Evolutionary conservation across 2,888 invertebrate species (phyloP).

Genomic region (Apoda limacodes): DNA sequence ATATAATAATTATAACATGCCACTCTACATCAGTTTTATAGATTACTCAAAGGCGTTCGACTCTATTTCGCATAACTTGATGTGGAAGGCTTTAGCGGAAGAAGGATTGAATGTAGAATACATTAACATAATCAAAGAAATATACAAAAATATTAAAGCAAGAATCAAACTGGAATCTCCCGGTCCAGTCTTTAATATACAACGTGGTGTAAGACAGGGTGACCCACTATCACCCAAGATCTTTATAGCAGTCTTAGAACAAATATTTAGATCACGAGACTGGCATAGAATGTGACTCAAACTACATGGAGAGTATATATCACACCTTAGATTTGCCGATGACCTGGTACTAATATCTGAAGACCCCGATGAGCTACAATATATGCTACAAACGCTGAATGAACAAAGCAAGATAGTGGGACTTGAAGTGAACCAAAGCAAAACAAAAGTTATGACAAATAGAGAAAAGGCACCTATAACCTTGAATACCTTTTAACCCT

Average conservation of each 20-base stretch:
- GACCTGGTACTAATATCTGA: constrained; percentile 1
- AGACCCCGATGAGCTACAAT: neutral
- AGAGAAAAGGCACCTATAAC: constrained; percentile 4
- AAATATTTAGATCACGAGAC: constrained; percentile 1
- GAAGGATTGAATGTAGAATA: no score
- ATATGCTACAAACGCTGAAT: constrained; percentile 2
- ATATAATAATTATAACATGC: constrained; percentile 1
- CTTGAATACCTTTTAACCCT: no score
- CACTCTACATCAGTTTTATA: constrained; percentile 10
- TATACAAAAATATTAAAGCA: constrained; percentile 9
- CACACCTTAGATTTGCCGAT: no score
- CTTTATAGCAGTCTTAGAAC: constrained; percentile 1
- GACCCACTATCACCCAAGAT: constrained; percentile 5
- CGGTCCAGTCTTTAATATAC: constrained; percentile 8
- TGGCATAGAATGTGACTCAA: constrained; percentile 2
- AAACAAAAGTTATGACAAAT: constrained; percentile 9
- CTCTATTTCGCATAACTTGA: constrained; percentile 7
- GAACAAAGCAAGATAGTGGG: no score
- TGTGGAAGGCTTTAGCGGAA: constrained; percentile 9
- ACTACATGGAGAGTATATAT: constrained; percentile 3
- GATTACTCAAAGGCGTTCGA: constrained; percentile 13
- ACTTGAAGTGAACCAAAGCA: constrained; percentile 4
- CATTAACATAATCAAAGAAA: no score
- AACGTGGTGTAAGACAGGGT: constrained; percentile 3
- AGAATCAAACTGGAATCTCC: constrained; percentile 10